Conservation (phyloP, 2,888 invertebrate species). For the Pasiphila rectangulata region DNA sequence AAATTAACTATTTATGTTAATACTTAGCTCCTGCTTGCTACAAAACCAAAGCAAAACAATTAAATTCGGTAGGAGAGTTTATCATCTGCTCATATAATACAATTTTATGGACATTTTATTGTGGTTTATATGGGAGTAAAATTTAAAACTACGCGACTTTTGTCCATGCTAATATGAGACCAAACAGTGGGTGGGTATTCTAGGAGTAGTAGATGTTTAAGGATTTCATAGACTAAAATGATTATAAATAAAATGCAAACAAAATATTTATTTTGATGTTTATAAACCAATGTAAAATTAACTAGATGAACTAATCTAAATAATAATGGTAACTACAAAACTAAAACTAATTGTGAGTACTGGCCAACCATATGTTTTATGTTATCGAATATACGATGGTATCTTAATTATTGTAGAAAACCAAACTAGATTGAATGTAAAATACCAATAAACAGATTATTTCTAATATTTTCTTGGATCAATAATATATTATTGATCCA, state of each 20-base stretch:
- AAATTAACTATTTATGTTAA: constrained; percentile 33
- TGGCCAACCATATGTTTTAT: constrained; percentile 3
- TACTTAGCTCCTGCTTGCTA: constrained; percentile 34
- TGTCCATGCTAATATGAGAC: too few species aligned
- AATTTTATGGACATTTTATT: constrained; percentile 17
- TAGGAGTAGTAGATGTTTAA: too few species aligned
- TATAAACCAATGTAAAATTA: background rate
- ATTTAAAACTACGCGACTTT: too few species aligned
- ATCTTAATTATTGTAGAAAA: too few species aligned
- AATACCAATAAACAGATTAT: too few species aligned
- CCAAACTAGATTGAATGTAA: too few species aligned
- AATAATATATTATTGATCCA: too few species aligned
- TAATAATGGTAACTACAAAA: constrained; percentile 27
- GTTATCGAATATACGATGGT: background rate
- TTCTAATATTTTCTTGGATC: too few species aligned
- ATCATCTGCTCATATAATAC: constrained; percentile 17
- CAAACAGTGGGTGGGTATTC: background rate
- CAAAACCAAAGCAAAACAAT: constrained; percentile 28
- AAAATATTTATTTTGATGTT: too few species aligned
- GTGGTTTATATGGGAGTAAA: background rate
- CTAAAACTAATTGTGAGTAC: constrained; percentile 13
- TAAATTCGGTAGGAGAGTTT: constrained; percentile 13
- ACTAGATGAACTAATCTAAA: constrained; percentile 3
- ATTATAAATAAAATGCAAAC: too few species aligned
- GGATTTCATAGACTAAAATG: too few species aligned